Evolutionary conservation across 2,113 vertebrate genomes (phyloP).

Genomic region (Takifugu flavidus): DNA sequence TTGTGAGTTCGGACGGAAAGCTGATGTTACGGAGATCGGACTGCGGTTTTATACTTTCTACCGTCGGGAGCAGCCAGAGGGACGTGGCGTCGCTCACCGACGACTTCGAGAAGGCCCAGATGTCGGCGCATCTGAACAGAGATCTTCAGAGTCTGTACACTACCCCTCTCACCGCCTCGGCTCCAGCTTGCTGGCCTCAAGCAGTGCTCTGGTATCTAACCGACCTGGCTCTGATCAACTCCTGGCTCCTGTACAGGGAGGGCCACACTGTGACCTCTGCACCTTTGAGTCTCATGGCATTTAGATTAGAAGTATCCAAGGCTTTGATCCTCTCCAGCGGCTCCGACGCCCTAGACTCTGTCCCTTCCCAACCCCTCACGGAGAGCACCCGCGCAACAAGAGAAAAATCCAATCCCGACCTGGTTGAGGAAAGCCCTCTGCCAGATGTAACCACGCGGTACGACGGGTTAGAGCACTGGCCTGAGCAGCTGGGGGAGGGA

Average conservation of each 20-base stretch:
- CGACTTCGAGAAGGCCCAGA: constrained; percentile 70
- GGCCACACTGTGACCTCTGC: constrained; percentile 26
- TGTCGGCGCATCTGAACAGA: constrained; percentile 62
- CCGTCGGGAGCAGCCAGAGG: constrained; percentile 58
- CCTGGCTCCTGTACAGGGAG: constrained; percentile 73
- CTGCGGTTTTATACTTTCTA: constrained; percentile 77
- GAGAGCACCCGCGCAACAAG: constrained; percentile 37
- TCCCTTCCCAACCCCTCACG: constrained; percentile 59
- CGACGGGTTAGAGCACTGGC: constrained; percentile 78
- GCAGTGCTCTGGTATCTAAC: constrained; percentile 75
- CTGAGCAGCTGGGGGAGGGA: constrained; percentile 72
- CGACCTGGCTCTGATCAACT: constrained; percentile 75
- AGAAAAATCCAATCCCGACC: constrained; percentile 37
- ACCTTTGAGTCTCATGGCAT: constrained; percentile 71
- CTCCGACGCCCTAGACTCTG: constrained; percentile 57
- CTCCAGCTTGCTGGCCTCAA: constrained; percentile 69
- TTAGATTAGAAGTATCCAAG: constrained; percentile 76
- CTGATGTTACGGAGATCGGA: constrained; percentile 71
- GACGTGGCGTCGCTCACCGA: constrained; percentile 59
- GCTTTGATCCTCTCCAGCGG: constrained; percentile 63
- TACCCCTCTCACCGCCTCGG: constrained; percentile 56
- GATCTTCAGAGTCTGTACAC: constrained; percentile 71
- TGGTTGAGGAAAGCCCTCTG: constrained; percentile 60
- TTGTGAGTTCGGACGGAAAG: constrained; percentile 76
- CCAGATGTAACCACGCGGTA: constrained; percentile 67